Conservation (phyloP, 2,113 vertebrate species). For the Perca schrenkii region DNA sequence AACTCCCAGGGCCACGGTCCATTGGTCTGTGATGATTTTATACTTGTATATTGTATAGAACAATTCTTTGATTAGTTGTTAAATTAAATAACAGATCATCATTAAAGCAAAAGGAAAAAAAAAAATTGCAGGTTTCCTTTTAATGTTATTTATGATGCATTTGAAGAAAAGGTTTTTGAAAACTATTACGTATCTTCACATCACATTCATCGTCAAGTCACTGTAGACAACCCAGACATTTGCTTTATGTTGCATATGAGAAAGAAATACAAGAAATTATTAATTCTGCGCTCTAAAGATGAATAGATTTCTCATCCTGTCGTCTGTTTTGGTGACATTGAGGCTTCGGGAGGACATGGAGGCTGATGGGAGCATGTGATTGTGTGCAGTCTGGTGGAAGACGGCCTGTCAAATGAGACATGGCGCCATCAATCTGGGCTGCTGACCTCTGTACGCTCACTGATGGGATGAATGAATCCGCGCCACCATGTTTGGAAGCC, state of each 20-base stretch:
- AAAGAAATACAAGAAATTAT: conserved; percentile 44
- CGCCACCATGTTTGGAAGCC: conserved; percentile 9
- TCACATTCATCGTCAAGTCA: conserved; percentile 25
- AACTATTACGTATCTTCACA: neutral
- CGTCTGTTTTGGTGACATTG: conserved; percentile 54
- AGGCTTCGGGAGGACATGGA: conserved; percentile 25
- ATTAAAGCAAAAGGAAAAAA: neutral
- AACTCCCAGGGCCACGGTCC: too few relatives aligned
- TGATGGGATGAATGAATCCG: conserved; percentile 57
- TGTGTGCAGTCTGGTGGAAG: conserved; percentile 75
- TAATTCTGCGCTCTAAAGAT: conserved; percentile 32
- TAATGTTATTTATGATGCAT: neutral
- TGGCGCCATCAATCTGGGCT: conserved; percentile 72
- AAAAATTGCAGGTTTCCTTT: neutral
- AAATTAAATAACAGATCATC: neutral
- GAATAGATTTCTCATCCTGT: conserved; percentile 19
- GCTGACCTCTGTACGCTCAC: conserved; percentile 58
- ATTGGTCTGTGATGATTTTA: neutral
- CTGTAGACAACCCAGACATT: neutral
- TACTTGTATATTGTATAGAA: neutral
- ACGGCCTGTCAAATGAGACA: conserved; percentile 76
- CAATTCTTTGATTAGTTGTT: neutral
- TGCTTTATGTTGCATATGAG: conserved; percentile 27
- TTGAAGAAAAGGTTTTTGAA: conserved; percentile 5
- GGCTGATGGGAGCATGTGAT: conserved; percentile 44